A percentile compares a stretch with the other conserved stretches of the same genome.
phyloP scores from a whole-genome alignment of 92 coral and sea anemone genomes.

The Palythoa heliodiscus region DNA sequence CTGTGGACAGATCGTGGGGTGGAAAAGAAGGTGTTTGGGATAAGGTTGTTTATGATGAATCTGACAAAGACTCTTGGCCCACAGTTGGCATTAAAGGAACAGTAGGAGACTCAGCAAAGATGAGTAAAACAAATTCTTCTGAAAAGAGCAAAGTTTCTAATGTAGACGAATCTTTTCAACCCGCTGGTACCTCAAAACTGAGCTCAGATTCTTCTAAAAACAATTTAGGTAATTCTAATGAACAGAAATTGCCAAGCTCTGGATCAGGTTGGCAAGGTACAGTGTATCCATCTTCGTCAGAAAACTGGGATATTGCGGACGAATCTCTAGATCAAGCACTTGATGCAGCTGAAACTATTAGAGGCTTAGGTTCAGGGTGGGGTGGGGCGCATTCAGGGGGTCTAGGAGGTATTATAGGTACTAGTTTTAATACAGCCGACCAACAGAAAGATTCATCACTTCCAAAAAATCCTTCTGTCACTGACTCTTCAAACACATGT shows the following conservation, averaged over 20 bases:
- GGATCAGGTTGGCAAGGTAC: slow-evolving; percentile 50
- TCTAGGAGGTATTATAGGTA: slow-evolving; percentile 83
- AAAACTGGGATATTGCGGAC: slow-evolving; percentile 82
- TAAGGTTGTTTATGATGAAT: slow-evolving; percentile 83
- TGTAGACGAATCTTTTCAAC: slow-evolving; percentile 49
- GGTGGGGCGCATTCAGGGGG: slow-evolving; percentile 87
- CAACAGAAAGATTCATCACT: slow-evolving; percentile 47
- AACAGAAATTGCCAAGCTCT: slow-evolving; percentile 53
- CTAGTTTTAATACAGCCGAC: slow-evolving; percentile 54
- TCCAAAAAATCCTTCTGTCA: slow-evolving; percentile 44
- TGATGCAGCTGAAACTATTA: slow-evolving; percentile 81
- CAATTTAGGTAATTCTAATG: slow-evolving; percentile 48
- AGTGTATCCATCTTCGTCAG: slow-evolving; percentile 52
- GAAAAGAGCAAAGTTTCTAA: slow-evolving; percentile 55
- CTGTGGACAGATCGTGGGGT: slow-evolving; percentile 91
- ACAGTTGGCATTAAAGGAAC: slow-evolving; percentile 81
- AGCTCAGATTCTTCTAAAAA: slow-evolving; percentile 46
- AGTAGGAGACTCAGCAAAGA: slow-evolving; percentile 49
- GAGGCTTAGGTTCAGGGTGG: slow-evolving; percentile 69
- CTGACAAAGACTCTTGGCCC: slow-evolving; percentile 96
- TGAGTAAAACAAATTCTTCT: slow-evolving; percentile 43
- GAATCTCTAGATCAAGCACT: slow-evolving; percentile 85
- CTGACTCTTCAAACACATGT: slow-evolving; percentile 53
- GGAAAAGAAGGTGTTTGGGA: slow-evolving; percentile 83
- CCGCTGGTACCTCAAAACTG: slow-evolving; percentile 28